Evolutionary conservation across 2,888 invertebrate genomes (phyloP).

Genomic region (Pteria penguin): DNA sequence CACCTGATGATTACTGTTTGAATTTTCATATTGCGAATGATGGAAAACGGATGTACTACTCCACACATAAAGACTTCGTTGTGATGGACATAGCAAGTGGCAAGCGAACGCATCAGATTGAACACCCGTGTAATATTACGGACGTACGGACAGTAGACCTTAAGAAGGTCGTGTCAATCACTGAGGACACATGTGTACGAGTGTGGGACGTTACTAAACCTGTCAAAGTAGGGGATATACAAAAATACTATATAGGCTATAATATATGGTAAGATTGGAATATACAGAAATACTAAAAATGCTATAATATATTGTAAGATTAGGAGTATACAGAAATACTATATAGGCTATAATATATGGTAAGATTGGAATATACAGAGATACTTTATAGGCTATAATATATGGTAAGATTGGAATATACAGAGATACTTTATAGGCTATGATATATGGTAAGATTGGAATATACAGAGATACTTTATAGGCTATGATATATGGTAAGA

Average conservation of each 20-base stretch:
- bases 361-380: too few species aligned
- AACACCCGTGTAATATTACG: conserved; percentile 27
- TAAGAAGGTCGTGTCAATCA: conserved; percentile 29
- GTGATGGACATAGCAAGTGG: conserved; percentile 25
- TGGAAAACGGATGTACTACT: conserved; percentile 25
- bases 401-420: too few species aligned
- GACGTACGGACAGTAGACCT: conserved; percentile 15
- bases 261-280: conserved; percentile 23
- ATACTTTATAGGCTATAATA: too few species aligned
- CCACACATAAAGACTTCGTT: conserved; percentile 16
- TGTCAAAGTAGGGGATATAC: conserved; percentile 14
- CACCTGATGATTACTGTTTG: conserved; percentile 11
- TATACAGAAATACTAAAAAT: too few species aligned
- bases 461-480: too few species aligned
- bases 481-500: too few species aligned
- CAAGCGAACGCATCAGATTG: conserved; percentile 6
- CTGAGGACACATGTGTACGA: conserved; percentile 34
- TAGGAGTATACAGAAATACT: too few species aligned
- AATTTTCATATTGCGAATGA: conserved; percentile 21
- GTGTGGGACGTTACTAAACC: conserved; percentile 35
- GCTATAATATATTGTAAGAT: too few species aligned
- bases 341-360: too few species aligned
- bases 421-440: too few species aligned
- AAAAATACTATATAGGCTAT: conserved; percentile 8
- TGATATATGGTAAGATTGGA: too few species aligned